Conservation (phyloP, 2,113 vertebrate genomes). For the Speoplatyrhinus poulsoni region DNA sequence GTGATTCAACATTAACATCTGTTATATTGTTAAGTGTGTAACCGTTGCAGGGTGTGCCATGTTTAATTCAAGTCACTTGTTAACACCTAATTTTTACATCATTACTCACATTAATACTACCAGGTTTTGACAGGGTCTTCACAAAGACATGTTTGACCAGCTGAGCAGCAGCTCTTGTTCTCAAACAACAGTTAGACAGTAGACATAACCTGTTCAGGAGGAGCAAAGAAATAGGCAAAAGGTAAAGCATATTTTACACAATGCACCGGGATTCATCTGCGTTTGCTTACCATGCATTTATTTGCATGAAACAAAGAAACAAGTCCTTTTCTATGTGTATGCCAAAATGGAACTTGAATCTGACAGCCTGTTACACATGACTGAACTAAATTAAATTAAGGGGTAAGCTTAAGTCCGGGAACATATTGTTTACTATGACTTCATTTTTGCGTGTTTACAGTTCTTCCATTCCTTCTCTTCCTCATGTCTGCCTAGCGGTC, state of each 20-base stretch:
- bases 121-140: slow-evolving; percentile 35
- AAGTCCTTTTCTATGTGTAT: too few relatives aligned
- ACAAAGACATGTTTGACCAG: slow-evolving; percentile 53
- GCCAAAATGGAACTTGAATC: not conserved
- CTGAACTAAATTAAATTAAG: not conserved
- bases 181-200: not conserved
- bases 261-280: too few relatives aligned
- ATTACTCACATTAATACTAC: slow-evolving; percentile 41
- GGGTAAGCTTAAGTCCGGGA: not conserved
- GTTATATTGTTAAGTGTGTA: slow-evolving; percentile 14
- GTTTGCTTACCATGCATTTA: too few relatives aligned
- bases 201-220: slow-evolving; percentile 2
- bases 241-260: not conserved
- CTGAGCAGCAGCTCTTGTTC: slow-evolving; percentile 34
- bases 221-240: slow-evolving; percentile 5
- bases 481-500: not conserved
- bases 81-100: slow-evolving; percentile 45
- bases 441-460: slow-evolving; percentile 5
- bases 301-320: too few relatives aligned
- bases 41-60: slow-evolving; percentile 20
- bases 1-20: slow-evolving; percentile 22
- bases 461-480: not conserved
- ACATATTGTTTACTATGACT: not conserved
- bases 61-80: slow-evolving; percentile 42
- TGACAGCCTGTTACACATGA: not conserved